Evolutionary conservation across 2,113 vertebrate species (phyloP), one percentile per base, ranked within the genome.

Genomic region (Pseudorectes ferrugineus): DNA sequence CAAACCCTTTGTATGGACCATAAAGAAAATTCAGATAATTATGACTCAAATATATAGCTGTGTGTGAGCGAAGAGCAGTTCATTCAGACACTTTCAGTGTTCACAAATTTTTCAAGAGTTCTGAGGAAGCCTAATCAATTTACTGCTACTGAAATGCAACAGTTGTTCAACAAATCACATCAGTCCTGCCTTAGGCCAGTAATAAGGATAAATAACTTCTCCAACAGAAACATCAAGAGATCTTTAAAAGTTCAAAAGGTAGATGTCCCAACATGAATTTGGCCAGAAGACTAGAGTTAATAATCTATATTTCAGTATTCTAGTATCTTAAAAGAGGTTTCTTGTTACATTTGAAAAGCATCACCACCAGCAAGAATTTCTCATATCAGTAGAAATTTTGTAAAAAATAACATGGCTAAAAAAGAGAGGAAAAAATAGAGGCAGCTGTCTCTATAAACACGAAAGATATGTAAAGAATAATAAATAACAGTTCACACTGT

Each of bases 151-250:
- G 75, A 90, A 93, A 90, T 67, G 33, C 26, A 92, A 51, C 65
- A 74, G 9, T 38, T 90, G 49, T 88, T 96, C 82, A 82, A 77
- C 75, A 90, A 88, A 94, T 88, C 52, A 70, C 48, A 54, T 78
- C 43, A 71, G 35, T 62, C 43, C 22, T 75, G 57, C 83, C 75
- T 74, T 54, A 62, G 79, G 71, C 46, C 35, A 38, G 51, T 78
- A 88, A 90, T 82, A 85, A 96, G 93, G 59, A 92, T 51, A 70
- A 93, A 81, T 70, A 92, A 74, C 46, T 88, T 82, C 57, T 88
- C 22, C 82, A 75, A 14, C 61, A 31, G 35, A 92, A 96, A 45
- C 2, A 49, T 46, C 46, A 73, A 42, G 35, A 62, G 3, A 46
- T 70, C 67, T 82, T 96, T 82, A 75, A 62, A 42, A 73, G 78